phyloP scores from a whole-genome alignment of 2,113 vertebrate genomes.

The Martes martes region DNA sequence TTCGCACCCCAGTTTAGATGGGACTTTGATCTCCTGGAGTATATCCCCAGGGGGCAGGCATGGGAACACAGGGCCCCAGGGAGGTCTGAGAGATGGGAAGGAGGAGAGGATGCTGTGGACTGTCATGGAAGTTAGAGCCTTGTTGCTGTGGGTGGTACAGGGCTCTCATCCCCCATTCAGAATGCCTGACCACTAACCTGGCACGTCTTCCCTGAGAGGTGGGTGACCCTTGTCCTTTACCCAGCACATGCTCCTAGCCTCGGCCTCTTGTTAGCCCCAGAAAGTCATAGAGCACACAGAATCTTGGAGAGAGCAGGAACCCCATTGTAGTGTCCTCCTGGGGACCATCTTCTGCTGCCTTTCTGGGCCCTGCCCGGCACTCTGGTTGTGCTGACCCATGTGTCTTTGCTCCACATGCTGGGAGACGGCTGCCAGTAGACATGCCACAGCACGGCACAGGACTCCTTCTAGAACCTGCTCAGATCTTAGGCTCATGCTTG shows the following conservation, averaged over 20 bases:
- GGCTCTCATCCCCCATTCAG: background rate
- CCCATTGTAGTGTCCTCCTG: too few species aligned
- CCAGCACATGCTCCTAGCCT: background rate
- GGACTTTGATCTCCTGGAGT: background rate
- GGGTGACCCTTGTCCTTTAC: background rate
- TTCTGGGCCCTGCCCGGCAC: background rate
- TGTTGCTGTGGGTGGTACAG: background rate
- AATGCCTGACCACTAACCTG: background rate
- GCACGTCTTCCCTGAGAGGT: too few species aligned
- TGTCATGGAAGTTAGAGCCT: background rate
- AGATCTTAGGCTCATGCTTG: background rate
- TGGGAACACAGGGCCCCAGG: background rate
- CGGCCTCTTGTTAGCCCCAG: background rate
- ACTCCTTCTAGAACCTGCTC: background rate
- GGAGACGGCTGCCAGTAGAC: background rate
- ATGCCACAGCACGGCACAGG: too few species aligned
- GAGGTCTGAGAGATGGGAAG: background rate
- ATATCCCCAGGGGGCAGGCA: background rate
- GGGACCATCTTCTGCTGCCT: too few species aligned
- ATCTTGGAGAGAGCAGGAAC: too few species aligned
- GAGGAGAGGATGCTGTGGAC: background rate
- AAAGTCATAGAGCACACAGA: background rate
- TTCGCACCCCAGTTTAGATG: background rate
- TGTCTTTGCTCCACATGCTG: background rate
- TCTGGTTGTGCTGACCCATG: background rate